phyloP scores from a whole-genome alignment of 2,888 invertebrate genomes.

The Torymus aiolomorphi region DNA sequence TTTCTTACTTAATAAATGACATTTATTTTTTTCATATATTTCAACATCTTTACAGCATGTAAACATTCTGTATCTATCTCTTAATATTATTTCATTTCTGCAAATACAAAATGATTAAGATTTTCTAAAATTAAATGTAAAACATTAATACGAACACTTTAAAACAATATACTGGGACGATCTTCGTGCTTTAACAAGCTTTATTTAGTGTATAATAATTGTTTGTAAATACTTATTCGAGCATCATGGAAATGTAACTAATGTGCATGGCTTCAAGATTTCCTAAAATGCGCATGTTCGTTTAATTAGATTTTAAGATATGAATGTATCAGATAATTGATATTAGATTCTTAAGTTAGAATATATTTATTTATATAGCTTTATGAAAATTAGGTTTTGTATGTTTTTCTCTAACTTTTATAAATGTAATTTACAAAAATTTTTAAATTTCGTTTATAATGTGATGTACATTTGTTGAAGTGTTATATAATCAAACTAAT shows the following conservation, averaged over 20 bases:
- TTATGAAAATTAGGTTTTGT: background rate
- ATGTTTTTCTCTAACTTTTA: constrained; percentile 20
- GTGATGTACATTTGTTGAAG: no score
- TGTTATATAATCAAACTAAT: no score
- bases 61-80: no score
- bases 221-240: constrained; percentile 23
- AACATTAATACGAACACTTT: constrained; percentile 15
- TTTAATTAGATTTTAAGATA: background rate
- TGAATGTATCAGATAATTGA: no score
- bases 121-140: background rate
- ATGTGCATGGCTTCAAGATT: constrained; percentile 55
- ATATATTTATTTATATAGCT: constrained; percentile 5
- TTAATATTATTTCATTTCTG: no score
- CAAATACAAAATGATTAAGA: no score
- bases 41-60: no score
- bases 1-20: no score
- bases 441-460: no score
- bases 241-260: constrained; percentile 51
- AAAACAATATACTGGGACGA: constrained; percentile 67
- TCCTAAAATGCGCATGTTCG: constrained; percentile 25
- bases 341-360: background rate
- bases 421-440: no score
- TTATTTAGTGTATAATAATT: constrained; percentile 48
- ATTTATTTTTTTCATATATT: no score
- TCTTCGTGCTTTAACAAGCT: constrained; percentile 66